phyloP scores from a whole-genome alignment of 2,113 vertebrate species.

The Sylvia atricapilla region DNA sequence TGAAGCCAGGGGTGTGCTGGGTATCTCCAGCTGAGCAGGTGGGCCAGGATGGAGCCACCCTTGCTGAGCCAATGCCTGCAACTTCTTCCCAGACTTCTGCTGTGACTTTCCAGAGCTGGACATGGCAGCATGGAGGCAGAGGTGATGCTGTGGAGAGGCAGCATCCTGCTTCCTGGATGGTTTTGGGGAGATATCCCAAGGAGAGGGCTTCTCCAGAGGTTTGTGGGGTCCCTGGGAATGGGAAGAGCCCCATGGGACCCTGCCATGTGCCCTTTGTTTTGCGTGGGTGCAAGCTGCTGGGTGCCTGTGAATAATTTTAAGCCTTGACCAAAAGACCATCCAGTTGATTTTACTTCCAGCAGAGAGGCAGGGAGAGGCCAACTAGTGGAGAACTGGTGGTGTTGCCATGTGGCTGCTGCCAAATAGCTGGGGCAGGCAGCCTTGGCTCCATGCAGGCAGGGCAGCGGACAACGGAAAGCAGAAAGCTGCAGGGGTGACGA shows the following conservation, averaged over 20 bases:
- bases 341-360: neutral
- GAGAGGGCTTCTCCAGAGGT: neutral
- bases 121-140: neutral
- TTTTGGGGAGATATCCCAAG: neutral
- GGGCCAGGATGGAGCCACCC: neutral
- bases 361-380: neutral
- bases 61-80: neutral
- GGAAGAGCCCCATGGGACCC: neutral
- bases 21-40: neutral
- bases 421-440: neutral
- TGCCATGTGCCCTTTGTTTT: neutral
- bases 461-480: neutral
- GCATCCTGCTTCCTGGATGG: neutral
- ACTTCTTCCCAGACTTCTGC: neutral
- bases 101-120: neutral
- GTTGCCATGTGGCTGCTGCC: neutral
- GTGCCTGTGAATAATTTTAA: neutral
- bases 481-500: rapidly evolving
- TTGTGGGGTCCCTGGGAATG: neutral
- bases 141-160: neutral
- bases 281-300: rapidly evolving
- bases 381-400: neutral
- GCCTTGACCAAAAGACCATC: neutral
- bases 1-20: neutral
- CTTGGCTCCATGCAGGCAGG: neutral